phyloP scores from a whole-genome alignment of 2,113 vertebrate genomes.

The Rutilus rutilus region DNA sequence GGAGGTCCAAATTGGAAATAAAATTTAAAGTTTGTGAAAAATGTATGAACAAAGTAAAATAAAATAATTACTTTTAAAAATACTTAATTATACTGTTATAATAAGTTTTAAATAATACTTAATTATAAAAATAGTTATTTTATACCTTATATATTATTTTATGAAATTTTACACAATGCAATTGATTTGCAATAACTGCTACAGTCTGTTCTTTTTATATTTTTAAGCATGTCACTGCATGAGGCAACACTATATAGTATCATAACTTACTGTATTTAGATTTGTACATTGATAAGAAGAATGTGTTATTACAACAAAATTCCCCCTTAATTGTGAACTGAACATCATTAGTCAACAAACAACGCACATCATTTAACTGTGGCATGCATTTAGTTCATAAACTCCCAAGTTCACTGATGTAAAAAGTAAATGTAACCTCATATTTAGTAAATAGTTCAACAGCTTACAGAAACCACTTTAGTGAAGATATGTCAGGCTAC shows the following conservation, averaged over 20 bases:
- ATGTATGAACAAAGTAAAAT: too few relatives aligned
- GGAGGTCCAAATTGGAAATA: not conserved
- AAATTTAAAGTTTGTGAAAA: not conserved
- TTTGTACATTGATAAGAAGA: not conserved
- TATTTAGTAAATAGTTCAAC: not conserved
- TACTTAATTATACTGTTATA: not conserved
- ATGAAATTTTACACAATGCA: not conserved
- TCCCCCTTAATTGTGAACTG: not conserved
- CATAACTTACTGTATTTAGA: not conserved
- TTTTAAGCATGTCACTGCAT: conserved; percentile 7
- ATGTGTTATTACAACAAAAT: not conserved
- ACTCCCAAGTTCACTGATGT: not conserved
- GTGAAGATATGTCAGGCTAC: not conserved
- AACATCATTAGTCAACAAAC: not conserved
- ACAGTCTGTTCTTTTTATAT: not conserved
- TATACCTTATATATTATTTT: not conserved
- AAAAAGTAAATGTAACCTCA: not conserved
- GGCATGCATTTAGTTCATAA: not conserved
- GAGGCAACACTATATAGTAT: conserved; percentile 1
- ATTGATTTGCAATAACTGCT: not conserved
- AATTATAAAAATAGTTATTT: not conserved
- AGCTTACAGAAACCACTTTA: not conserved
- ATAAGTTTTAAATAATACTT: too few relatives aligned
- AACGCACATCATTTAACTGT: too few relatives aligned
- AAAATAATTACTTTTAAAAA: not conserved